Evolutionary conservation across 2,888 invertebrate genomes (phyloP).

Genomic region (Trichopoda pennipes): DNA sequence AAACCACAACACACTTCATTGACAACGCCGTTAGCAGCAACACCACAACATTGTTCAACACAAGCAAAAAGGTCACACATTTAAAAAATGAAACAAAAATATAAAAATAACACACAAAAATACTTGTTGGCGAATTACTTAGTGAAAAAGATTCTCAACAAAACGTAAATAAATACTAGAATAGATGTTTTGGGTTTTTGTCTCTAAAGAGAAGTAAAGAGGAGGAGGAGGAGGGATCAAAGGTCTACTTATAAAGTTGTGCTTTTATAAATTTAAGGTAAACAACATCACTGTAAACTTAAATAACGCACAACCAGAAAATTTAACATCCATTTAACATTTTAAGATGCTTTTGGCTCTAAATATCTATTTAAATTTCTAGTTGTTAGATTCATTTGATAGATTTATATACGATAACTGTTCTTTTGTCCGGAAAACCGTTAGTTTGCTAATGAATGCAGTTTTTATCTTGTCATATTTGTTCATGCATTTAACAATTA

Average conservation of each 20-base stretch:
- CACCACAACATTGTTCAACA: slow-evolving; percentile 28
- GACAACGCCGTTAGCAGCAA: slow-evolving; percentile 12
- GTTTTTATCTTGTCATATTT: too few species aligned
- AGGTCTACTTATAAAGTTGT: background rate
- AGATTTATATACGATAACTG: too few species aligned
- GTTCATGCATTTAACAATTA: too few species aligned
- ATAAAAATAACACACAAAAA: background rate
- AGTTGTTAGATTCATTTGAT: too few species aligned
- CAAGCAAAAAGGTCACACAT: slow-evolving; percentile 44
- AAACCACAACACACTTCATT: background rate
- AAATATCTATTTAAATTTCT: too few species aligned
- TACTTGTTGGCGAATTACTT: background rate
- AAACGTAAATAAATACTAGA: background rate
- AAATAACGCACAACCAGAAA: too few species aligned
- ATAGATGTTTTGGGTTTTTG: background rate
- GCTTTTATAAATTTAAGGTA: background rate
- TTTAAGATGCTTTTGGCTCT: too few species aligned
- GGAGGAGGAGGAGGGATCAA: background rate
- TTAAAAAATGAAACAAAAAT: slow-evolving; percentile 1
- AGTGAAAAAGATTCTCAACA: background rate
- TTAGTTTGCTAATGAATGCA: too few species aligned
- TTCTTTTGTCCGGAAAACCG: too few species aligned
- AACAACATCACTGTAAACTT: background rate
- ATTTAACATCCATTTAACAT: too few species aligned
- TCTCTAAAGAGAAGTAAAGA: background rate